phyloP scores from a whole-genome alignment of 2,113 vertebrate species.

The human (Homo sapiens) region GRCh38 chr4:172165501-172166000 shows the following conservation, averaged over 20 bases:
- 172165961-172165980: not conserved
- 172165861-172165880: rapidly evolving
- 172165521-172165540: not conserved
- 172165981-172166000: not conserved
- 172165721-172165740: not conserved
- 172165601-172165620: not conserved
- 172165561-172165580: not conserved
- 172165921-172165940: not conserved
- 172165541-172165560: not conserved
- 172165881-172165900: not conserved
- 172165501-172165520: not conserved
- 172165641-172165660: not conserved
- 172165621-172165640: not conserved
- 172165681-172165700: not conserved
- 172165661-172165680: not conserved
- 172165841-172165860: not conserved
- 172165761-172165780: not conserved
- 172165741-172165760: not conserved
- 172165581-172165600: not conserved
- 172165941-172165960: not conserved
- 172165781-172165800: not conserved
- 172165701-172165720: not conserved
- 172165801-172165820: not conserved
- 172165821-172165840: not conserved
- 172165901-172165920: not conserved